A percentile compares a stretch with the other conserved stretches of the same genome.
These are phyloP conservation scores for Drosophila infuscata DNA, from an alignment of 2,888 invertebrate genomes.

Conservation along the genomic window DNA sequence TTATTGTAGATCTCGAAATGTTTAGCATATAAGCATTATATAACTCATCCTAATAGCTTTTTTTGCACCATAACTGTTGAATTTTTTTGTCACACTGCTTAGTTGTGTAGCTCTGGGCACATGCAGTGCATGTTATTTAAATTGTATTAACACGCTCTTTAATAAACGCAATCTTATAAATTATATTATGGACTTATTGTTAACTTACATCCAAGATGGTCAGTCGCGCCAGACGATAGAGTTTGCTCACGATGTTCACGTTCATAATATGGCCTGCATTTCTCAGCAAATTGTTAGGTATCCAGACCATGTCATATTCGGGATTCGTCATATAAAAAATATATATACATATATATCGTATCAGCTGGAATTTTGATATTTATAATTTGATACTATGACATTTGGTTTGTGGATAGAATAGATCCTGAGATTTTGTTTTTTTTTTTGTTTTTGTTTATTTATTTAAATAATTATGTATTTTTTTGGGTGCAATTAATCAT, in stretches of 20 bases:
- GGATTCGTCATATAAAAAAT: slow-evolving; percentile 42
- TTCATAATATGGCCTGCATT: slow-evolving; percentile 33
- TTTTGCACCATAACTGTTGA: slow-evolving; percentile 23
- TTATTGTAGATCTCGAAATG: slow-evolving; percentile 68
- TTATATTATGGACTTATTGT: not conserved
- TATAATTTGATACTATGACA: slow-evolving; percentile 1
- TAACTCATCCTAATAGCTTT: slow-evolving; percentile 22
- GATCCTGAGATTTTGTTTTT: not conserved
- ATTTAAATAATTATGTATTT: slow-evolving; percentile 83
- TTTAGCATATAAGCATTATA: slow-evolving; percentile 15
- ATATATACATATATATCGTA: slow-evolving; percentile 2
- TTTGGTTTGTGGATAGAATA: not conserved
- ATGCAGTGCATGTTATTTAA: slow-evolving; percentile 37
- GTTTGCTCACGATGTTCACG: slow-evolving; percentile 34
- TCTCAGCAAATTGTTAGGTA: slow-evolving; percentile 21
- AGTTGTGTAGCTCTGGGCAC: slow-evolving; percentile 33
- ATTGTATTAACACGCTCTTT: slow-evolving; percentile 24
- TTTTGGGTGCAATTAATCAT: slow-evolving; percentile 84
- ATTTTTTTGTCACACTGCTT: slow-evolving; percentile 33
- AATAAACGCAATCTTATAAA: slow-evolving; percentile 49
- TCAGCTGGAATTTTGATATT: slow-evolving; percentile 30
- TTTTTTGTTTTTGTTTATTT: slow-evolving; percentile 68
- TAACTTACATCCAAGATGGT: slow-evolving; percentile 51
- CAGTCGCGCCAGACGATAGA: slow-evolving; percentile 34
- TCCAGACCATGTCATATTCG: slow-evolving; percentile 55